phyloP scores from a whole-genome alignment of 1,140 invertebrate species.

The Pissodes strobi region DNA sequence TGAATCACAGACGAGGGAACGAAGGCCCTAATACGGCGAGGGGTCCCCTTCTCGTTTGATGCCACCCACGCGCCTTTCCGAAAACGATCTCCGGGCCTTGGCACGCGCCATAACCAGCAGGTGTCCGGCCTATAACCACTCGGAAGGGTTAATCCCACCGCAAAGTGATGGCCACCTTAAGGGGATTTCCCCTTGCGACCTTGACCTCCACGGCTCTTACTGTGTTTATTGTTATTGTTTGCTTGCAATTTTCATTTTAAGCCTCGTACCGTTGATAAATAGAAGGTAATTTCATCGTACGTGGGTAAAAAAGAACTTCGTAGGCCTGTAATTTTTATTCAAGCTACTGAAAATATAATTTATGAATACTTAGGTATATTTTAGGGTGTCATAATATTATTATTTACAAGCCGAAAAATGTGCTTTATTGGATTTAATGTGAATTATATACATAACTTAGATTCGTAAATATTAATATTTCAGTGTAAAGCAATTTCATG shows the following conservation, averaged over 20 bases:
- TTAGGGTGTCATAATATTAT: too few species aligned
- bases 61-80: slow-evolving; percentile 31
- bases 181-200: slow-evolving; percentile 25
- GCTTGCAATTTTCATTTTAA: slow-evolving; percentile 8
- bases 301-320: too few species aligned
- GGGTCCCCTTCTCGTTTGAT: slow-evolving; percentile 20
- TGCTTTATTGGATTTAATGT: too few species aligned
- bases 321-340: too few species aligned
- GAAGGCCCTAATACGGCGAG: slow-evolving; percentile 11
- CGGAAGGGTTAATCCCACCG: slow-evolving; percentile 27
- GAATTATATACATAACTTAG: too few species aligned
- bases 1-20: slow-evolving; percentile 29
- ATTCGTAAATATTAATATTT: too few species aligned
- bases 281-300: too few species aligned
- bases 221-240: slow-evolving; percentile 23
- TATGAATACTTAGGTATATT: too few species aligned
- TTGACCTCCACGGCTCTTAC: slow-evolving; percentile 20
- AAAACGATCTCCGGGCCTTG: slow-evolving; percentile 29
- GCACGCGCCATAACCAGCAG: slow-evolving; percentile 26
- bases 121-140: slow-evolving; percentile 29
- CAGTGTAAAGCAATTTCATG: too few species aligned
- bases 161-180: slow-evolving; percentile 25
- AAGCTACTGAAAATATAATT: too few species aligned
- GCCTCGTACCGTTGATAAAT: too few species aligned
- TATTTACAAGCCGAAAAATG: too few species aligned